phyloP scores from a whole-genome alignment of 2,888 invertebrate genomes.

The Lagria hirta region DNA sequence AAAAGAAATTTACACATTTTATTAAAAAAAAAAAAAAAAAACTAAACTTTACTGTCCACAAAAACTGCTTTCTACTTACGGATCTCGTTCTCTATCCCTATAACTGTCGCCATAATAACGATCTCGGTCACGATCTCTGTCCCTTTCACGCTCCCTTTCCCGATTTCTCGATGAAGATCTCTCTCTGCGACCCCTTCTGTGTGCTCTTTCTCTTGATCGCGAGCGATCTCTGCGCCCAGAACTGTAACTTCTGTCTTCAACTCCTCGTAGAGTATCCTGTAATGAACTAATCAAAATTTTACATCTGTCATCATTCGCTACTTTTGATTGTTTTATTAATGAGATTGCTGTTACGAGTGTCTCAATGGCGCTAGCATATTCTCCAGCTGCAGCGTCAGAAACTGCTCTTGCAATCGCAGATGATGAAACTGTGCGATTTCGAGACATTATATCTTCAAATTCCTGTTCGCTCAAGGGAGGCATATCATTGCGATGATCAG shows the following conservation, averaged over 20 bases:
- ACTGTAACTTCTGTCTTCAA: conserved; percentile 97
- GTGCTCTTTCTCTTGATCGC: conserved; percentile 50
- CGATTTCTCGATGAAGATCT: conserved; percentile 55
- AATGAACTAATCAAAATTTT: conserved; percentile 96
- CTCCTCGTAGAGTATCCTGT: conserved; percentile 89
- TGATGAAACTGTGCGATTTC: conserved; percentile 96
- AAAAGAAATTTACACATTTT: no score
- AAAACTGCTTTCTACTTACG: no score
- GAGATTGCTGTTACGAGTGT: conserved; percentile 98
- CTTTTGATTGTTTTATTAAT: conserved; percentile 91
- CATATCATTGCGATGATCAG: conserved; percentile 58
- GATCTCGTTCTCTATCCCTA: conserved; percentile 62
- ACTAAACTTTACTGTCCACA: no score
- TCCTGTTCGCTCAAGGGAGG: conserved; percentile 85
- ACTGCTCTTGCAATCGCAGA: conserved; percentile 97
- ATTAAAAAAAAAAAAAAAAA: no score
- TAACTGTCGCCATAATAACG: conserved; percentile 54
- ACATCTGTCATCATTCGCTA: conserved; percentile 94
- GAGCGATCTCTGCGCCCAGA: conserved; percentile 65
- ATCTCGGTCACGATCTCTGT: conserved; percentile 58
- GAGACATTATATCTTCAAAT: conserved; percentile 96
- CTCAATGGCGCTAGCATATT: conserved; percentile 97
- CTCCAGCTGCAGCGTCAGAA: conserved; percentile 95
- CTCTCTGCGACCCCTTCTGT: conserved; percentile 49
- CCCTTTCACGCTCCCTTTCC: conserved; percentile 61